Evolutionary conservation across 2,888 invertebrate species (phyloP).

Genomic region (Spilarctia lutea): DNA sequence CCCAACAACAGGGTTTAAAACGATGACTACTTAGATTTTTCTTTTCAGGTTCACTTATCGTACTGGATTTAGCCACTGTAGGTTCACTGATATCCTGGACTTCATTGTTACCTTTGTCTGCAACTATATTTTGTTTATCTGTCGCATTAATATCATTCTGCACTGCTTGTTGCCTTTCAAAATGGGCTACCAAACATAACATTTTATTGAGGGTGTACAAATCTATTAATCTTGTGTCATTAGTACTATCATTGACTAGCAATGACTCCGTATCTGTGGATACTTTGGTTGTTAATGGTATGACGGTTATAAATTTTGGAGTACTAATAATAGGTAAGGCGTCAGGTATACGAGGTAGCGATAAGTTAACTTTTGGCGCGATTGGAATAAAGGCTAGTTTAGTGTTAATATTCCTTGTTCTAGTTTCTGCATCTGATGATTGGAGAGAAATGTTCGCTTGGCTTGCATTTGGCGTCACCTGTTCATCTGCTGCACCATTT

Average conservation of each 20-base stretch:
- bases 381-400: not conserved
- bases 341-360: not conserved
- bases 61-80: not conserved
- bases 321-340: not conserved
- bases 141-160: not conserved
- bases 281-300: not conserved
- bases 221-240: not conserved
- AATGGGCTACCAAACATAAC: not conserved
- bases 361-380: not conserved
- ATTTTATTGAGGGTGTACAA: not conserved
- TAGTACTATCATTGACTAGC: not conserved
- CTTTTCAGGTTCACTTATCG: not conserved
- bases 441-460: not conserved
- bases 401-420: not conserved
- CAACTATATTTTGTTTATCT: not conserved
- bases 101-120: not conserved
- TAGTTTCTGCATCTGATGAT: not conserved
- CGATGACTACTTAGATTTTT: not conserved
- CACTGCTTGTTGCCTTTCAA: not conserved
- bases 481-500: not conserved
- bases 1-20: conserved; percentile 5
- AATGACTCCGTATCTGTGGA: not conserved
- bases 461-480: not conserved
- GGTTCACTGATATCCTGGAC: not conserved
- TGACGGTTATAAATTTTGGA: not conserved